Percentiles rank a stretch among this genome's conserved stretches.
These are phyloP conservation scores for Menidia menidia DNA, from an alignment of 2,797 vertebrate species.

Conservation along the genomic window DNA sequence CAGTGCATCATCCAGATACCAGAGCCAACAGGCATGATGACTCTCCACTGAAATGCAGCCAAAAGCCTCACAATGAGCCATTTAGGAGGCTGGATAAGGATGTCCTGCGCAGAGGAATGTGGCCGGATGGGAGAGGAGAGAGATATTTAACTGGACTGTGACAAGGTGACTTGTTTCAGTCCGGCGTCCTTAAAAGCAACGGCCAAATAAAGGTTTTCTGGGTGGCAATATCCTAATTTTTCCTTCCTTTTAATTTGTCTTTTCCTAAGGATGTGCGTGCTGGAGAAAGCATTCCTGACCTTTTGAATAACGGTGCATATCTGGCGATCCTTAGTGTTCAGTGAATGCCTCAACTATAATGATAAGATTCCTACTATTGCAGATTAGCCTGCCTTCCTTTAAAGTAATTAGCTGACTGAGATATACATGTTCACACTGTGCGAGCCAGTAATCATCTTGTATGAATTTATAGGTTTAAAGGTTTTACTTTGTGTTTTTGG, in stretches of 20 bases:
- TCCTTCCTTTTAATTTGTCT: slow-evolving; percentile 6
- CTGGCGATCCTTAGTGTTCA: slow-evolving; percentile 49
- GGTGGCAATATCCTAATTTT: slow-evolving; percentile 18
- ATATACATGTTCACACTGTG: slow-evolving; percentile 4
- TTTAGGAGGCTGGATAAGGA: slow-evolving; percentile 48
- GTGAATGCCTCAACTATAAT: slow-evolving; percentile 29
- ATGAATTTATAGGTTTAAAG: background rate
- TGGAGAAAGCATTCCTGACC: slow-evolving; percentile 51
- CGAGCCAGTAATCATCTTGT: background rate
- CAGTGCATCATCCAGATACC: slow-evolving; percentile 57
- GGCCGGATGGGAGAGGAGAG: slow-evolving; percentile 15
- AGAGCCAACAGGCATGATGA: slow-evolving; percentile 60
- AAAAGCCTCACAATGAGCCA: slow-evolving; percentile 53
- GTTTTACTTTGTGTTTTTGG: background rate
- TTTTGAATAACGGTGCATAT: slow-evolving; percentile 54
- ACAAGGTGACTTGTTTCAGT: slow-evolving; percentile 57
- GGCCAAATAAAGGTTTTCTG: slow-evolving; percentile 32
- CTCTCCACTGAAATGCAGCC: slow-evolving; percentile 54
- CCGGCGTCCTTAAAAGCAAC: slow-evolving; percentile 36
- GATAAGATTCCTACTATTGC: slow-evolving; percentile 48
- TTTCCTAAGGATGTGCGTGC: background rate
- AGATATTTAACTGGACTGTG: slow-evolving; percentile 21
- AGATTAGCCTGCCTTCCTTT: slow-evolving; percentile 55
- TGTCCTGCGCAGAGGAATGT: slow-evolving; percentile 38
- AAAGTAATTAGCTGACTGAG: slow-evolving; percentile 53